phyloP scores from a whole-genome alignment of 1,140 invertebrate genomes.

The Pseudobourletiella spinata region DNA sequence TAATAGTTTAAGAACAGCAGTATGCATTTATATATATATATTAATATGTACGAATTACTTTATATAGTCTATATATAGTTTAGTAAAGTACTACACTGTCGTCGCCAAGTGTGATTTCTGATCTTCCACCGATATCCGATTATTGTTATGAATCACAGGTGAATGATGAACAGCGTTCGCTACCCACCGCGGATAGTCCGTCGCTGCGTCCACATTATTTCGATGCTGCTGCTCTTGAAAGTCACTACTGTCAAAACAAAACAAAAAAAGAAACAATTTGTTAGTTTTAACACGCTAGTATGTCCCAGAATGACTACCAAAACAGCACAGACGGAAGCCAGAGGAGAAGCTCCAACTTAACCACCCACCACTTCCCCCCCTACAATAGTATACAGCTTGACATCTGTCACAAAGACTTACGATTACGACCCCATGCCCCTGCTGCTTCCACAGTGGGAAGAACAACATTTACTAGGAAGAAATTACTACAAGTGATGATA shows the following conservation, averaged over 20 bases:
- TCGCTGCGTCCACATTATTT: neutral
- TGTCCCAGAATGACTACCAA: neutral
- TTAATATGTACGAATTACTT: neutral
- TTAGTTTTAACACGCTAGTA: neutral
- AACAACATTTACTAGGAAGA: too few relatives aligned
- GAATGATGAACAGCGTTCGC: constrained; percentile 10
- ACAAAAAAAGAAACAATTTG: neutral
- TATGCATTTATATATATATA: too few relatives aligned
- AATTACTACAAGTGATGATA: too few relatives aligned
- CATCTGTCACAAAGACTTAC: too few relatives aligned
- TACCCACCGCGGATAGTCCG: constrained; percentile 5
- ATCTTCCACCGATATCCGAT: constrained; percentile 1
- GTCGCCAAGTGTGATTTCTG: constrained; percentile 6
- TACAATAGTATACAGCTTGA: too few relatives aligned
- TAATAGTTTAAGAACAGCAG: too few relatives aligned
- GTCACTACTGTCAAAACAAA: neutral
- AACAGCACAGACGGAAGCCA: too few relatives aligned
- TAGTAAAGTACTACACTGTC: neutral
- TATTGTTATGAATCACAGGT: constrained; percentile 15
- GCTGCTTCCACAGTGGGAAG: too few relatives aligned
- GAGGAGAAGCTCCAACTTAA: too few relatives aligned
- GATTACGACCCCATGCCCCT: too few relatives aligned
- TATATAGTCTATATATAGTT: neutral
- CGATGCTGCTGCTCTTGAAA: constrained; percentile 7
- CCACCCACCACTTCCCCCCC: too few relatives aligned